Evolutionary conservation across 1,140 invertebrate species (phyloP), one percentile per base, ranked within the genome.

Genomic region (Pseudobourletiella spinata): DNA sequence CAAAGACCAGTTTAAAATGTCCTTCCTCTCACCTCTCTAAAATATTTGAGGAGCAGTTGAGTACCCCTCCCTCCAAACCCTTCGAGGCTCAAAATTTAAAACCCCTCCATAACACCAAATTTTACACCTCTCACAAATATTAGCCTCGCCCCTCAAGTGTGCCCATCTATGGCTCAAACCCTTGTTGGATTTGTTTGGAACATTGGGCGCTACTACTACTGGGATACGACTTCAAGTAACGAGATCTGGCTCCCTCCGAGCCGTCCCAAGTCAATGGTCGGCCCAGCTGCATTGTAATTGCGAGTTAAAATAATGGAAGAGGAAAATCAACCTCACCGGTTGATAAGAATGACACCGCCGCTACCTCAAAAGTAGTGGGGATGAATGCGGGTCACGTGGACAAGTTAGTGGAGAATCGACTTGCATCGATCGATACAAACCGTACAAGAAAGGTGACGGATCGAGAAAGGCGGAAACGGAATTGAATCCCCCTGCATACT

Each of bases 191-290:
- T 39, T 52, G 2, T 61, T 42, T 51, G 44, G 26, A 66, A 67
- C 61, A 87, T 86, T 66, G 86, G 86, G 1, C 80, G 88, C 66
- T 91, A 90, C 77, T 98, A 96, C 76, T 98, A 94, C 74, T 98
- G 95, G 95, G 89, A 95, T 74, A 83, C 85, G 70, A 81, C 85
- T 55, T 92, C 88, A 65, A 92, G 96, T 79, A 79, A 91, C 64
- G 95, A 99, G 1, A 88, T 88, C 2, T 98, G 95, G 95, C 73
- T 95, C 51, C 90, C 94, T 35, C 95, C 95, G 16, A 78, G 79
- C 24, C 94, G 98, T 78, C 94, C 93, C n/a, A 85, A 84, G 73
- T 87, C 90, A 55, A 77, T 82, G 25, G 81, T 89, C 54, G 84
- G 85, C 2, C 82, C 88, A 72, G 86, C 90, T 70, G 92, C 91